Percentiles rank a stretch among this genome's conserved stretches.
These are phyloP conservation scores for Tetrapedia diversipes DNA, from an alignment of 2,888 invertebrate species.

Conservation along the genomic window DNA sequence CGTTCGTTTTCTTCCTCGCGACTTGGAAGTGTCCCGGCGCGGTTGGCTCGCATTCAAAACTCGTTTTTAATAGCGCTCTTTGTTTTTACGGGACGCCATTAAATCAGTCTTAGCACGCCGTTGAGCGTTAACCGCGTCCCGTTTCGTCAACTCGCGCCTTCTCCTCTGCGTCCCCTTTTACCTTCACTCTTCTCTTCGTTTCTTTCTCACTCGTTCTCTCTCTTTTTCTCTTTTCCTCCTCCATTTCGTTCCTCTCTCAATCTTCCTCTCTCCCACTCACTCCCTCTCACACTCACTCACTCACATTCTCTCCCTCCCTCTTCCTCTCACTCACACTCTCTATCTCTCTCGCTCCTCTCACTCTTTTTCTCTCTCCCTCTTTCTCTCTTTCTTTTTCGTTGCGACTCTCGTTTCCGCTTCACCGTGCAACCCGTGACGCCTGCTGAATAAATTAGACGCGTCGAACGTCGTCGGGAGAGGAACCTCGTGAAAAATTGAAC, in stretches of 20 bases:
- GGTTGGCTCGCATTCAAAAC: conserved; percentile 68
- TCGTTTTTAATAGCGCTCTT: conserved; percentile 67
- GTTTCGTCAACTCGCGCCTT: conserved; percentile 30
- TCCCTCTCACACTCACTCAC: no score
- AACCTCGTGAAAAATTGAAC: conserved; percentile 11
- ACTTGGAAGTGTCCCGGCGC: conserved; percentile 29
- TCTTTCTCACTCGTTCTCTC: no score
- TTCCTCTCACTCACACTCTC: no score
- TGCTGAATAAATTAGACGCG: background rate
- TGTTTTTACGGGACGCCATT: conserved; percentile 64
- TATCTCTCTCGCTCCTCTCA: no score
- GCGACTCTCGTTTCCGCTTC: background rate
- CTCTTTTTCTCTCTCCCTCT: no score
- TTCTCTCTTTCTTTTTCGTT: no score
- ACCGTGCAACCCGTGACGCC: background rate
- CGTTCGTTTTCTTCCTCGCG: background rate
- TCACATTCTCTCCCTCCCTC: no score
- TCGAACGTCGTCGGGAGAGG: background rate
- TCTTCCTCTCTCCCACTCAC: no score
- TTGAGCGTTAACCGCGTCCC: conserved; percentile 63
- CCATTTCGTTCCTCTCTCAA: no score
- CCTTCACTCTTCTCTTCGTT: background rate
- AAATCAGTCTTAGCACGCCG: conserved; percentile 65
- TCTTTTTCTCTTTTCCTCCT: no score
- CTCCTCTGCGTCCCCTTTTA: background rate